Evolutionary conservation across 64 coral and sea anemone species (phyloP), one percentile per base, ranked within the genome.

Genomic region (Dendronephthya gigantea): DNA sequence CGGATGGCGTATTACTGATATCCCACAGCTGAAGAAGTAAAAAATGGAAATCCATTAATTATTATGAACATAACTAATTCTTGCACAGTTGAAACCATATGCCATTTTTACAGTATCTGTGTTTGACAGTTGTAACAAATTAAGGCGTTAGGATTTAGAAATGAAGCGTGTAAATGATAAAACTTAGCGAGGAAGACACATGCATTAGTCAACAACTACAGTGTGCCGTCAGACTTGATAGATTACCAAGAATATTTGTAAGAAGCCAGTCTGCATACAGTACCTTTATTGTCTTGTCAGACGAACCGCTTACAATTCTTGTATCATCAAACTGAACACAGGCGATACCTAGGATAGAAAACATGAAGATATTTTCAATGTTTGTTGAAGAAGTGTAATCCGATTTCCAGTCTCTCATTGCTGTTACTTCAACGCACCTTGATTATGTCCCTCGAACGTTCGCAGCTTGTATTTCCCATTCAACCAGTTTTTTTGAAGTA

Each of bases 251-350:
- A n/a, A n/a, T n/a, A n/a, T n/a, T n/a, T n/a, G n/a, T n/a, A n/a
- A n/a, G n/a, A n/a, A n/a, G n/a, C n/a, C n/a, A n/a, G n/a, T n/a
- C n/a, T n/a, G n/a, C n/a, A n/a, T n/a, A n/a, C n/a, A n/a, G 7
- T 35, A 86, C 89, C 59, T 90, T 88, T n/a, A 98, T 93, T 2
- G 92, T 98, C 87, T 98, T 98, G 87, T 98, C 95, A 49, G 90
- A 93, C 51, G 95, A 98, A 11, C 95, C 95, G 69, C 95, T 98
- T 11, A 93, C 95, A 50, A 98, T 98, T 41, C 95, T 90, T 0
- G 92, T 93, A 85, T 98, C 95, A 59, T 98, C 95, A 93, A 98
- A 98, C 84, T 98, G 95, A 35, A 98, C 95, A 86, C 95, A 98
- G 4, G 95, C 93, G 32, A 98, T 98, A 11, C 95, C 95, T 98